Evolutionary conservation across 2,888 invertebrate genomes (phyloP), one percentile per base, ranked within the genome.

Genomic region (Anthophora plumipes): DNA sequence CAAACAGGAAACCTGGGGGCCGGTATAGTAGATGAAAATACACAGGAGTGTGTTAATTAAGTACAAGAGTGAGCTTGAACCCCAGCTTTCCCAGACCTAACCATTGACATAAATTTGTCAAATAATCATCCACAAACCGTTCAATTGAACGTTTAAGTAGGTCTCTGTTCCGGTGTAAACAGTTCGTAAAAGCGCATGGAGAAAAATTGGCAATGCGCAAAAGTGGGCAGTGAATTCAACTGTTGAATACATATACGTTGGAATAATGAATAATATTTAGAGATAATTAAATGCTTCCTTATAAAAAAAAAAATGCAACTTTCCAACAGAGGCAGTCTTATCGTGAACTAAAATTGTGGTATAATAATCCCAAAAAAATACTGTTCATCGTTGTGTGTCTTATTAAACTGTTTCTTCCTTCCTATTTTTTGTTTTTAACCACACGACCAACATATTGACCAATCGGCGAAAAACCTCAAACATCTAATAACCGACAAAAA

Each of bases 151-250:
- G 43, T 72, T 31, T 54, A 59, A 80, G 68, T 69, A 61, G 31
- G 52, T 85, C 61, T 77, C 61, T 77, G 66, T 74, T 80, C 55
- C 41, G 57, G 64, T 55, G 63, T 61, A 64, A 31, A 83, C 64
- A 59, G 63, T 79, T 79, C 43, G 46, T 76, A 70, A 74, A 80
- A 85, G 77, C 80, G 77, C 82, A 76, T 67, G 81, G 84, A 77
- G 85, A 85, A 91, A 89, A 85, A 85, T 89, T 89, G 92, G 91
- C 92, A 92, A 91, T 92, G 90, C 86, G 88, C 89, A 37, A n/a
- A n/a, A n/a, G 85, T 89, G 87, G 88, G 82, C 82, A 80, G 89
- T 89, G 88, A 87, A 77, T 84, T 67, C 20, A 71, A 85, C 31
- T 41, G 59, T 83, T 69, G 61, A 60, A 80, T 66, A 54, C 37